Conservation (phyloP, 2,113 vertebrate genomes). For the Alouatta palliata region DNA sequence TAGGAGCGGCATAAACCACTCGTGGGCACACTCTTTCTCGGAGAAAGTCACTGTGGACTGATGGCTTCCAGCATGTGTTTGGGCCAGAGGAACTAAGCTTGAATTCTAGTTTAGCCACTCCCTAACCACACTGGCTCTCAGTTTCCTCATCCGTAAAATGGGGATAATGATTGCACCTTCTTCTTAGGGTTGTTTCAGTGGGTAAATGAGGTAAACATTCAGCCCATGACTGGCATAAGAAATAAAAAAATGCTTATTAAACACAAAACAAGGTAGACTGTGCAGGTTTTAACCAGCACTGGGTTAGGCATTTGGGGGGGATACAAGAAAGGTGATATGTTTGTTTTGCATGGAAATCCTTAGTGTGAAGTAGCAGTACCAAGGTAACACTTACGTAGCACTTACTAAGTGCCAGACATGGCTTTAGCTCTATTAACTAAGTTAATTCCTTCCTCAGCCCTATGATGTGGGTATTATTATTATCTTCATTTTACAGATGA, state of each 20-base stretch:
- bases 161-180: neutral
- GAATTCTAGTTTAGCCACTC: neutral
- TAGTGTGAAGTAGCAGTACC: neutral
- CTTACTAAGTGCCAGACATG: neutral
- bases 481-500: neutral
- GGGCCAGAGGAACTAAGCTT: neutral
- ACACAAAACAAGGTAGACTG: neutral
- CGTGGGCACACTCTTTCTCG: neutral
- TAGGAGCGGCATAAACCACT: neutral
- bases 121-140: neutral
- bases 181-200: neutral
- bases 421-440: neutral
- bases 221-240: neutral
- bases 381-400: neutral
- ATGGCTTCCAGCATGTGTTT: fast-evolving
- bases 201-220: neutral
- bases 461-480: neutral
- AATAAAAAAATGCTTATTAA: neutral
- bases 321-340: neutral
- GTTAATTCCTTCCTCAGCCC: neutral
- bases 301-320: too few species aligned
- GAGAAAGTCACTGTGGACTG: neutral
- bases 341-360: neutral
- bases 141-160: neutral
- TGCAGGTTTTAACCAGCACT: neutral